Conservation (phyloP, 2,113 vertebrate species). For the Cettia cetti region DNA sequence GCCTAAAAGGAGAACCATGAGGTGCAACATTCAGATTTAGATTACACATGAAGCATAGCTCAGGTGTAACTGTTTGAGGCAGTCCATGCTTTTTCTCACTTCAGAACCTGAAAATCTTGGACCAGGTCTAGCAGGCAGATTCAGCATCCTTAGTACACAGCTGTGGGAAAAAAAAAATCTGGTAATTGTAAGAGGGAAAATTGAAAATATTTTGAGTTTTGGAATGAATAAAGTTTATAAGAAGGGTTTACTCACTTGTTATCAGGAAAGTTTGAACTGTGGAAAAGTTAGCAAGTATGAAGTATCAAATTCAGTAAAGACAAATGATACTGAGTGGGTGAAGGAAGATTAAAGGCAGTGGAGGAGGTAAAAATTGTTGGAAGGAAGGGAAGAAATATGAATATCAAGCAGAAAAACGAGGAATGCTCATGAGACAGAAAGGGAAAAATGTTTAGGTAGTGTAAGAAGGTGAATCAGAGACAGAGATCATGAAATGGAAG, state of each 20-base stretch:
- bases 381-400: neutral
- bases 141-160: neutral
- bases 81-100: neutral
- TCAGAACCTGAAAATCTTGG: neutral
- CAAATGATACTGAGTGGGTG: neutral
- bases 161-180: neutral
- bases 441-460: neutral
- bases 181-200: neutral
- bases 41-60: neutral
- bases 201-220: neutral
- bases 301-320: neutral
- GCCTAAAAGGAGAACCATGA: neutral
- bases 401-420: neutral
- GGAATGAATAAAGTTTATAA: neutral
- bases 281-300: neutral
- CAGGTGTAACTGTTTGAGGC: neutral
- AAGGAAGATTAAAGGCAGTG: neutral
- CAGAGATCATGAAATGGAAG: neutral
- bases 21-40: neutral
- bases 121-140: neutral
- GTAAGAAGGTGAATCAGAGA: neutral
- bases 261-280: neutral
- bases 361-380: neutral
- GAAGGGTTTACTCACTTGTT: neutral
- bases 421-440: neutral